Percentiles rank a stretch among this genome's conserved stretches.
These are phyloP conservation scores for Elmis aenea DNA, from an alignment of 2,888 invertebrate species.

Conservation along the genomic window DNA sequence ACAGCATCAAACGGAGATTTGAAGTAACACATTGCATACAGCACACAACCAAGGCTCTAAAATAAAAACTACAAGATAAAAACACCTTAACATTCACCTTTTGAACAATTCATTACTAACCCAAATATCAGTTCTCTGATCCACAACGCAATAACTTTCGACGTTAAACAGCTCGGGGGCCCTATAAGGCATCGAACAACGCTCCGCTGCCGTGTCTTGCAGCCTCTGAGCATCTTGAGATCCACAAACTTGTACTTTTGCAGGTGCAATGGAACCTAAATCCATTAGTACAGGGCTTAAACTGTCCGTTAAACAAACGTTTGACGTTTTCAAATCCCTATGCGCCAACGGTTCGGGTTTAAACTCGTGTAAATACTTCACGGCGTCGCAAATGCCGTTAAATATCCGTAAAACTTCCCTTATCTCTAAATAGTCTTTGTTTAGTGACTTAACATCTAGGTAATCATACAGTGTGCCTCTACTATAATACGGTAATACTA, in stretches of 20 bases:
- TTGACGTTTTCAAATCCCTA: conserved; percentile 81
- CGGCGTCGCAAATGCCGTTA: conserved; percentile 66
- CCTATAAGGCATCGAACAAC: conserved; percentile 82
- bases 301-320: conserved; percentile 70
- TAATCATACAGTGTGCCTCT: conserved; percentile 70
- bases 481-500: conserved; percentile 74
- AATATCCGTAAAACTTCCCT: conserved; percentile 66
- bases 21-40: conserved; percentile 81
- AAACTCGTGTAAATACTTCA: conserved; percentile 68
- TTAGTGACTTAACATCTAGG: conserved; percentile 55
- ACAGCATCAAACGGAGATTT: conserved; percentile 81
- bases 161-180: conserved; percentile 86
- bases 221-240: conserved; percentile 64
- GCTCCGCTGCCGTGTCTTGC: conserved; percentile 77
- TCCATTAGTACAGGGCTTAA: conserved; percentile 76
- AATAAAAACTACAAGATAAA: conserved; percentile 27
- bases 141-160: conserved; percentile 72
- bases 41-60: conserved; percentile 77
- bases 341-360: conserved; percentile 72
- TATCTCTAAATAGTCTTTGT: conserved; percentile 58
- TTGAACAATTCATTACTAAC: too few relatives aligned
- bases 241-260: conserved; percentile 60
- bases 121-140: conserved; percentile 85
- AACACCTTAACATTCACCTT: conserved; percentile 3
- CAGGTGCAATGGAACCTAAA: conserved; percentile 66